phyloP scores from a whole-genome alignment of 2,113 vertebrate genomes.

The Dinomys branickii region DNA sequence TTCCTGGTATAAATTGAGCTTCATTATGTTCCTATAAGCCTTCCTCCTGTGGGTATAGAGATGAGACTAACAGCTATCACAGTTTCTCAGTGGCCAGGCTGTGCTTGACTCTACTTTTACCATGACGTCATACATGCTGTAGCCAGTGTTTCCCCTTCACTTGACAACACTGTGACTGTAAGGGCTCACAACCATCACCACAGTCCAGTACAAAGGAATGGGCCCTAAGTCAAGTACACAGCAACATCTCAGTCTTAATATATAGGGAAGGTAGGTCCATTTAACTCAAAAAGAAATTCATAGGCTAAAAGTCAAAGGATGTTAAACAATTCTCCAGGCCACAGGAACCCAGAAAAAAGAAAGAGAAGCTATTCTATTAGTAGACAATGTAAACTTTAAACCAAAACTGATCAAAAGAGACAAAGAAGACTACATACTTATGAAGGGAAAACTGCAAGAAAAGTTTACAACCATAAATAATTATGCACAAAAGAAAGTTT shows the following conservation, averaged over 20 bases:
- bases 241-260: not conserved
- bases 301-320: not conserved
- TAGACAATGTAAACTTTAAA: no score
- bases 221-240: not conserved
- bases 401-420: no score
- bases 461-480: not conserved
- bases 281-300: not conserved
- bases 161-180: not conserved
- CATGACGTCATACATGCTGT: not conserved
- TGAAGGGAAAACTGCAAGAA: not conserved
- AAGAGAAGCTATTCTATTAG: not conserved
- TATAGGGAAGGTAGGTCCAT: not conserved
- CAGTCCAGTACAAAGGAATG: not conserved
- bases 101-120: not conserved
- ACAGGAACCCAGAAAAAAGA: not conserved
- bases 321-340: not conserved
- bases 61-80: not conserved
- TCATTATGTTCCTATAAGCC: not conserved
- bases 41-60: not conserved
- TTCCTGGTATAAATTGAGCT: not conserved
- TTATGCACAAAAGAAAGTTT: not conserved
- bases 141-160: not conserved
- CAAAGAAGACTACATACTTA: not conserved
- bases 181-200: not conserved
- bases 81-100: not conserved